These are phyloP conservation scores for Oncorhynchus keta DNA, from an alignment of 2,113 vertebrate genomes.

Conservation along the genomic window DNA sequence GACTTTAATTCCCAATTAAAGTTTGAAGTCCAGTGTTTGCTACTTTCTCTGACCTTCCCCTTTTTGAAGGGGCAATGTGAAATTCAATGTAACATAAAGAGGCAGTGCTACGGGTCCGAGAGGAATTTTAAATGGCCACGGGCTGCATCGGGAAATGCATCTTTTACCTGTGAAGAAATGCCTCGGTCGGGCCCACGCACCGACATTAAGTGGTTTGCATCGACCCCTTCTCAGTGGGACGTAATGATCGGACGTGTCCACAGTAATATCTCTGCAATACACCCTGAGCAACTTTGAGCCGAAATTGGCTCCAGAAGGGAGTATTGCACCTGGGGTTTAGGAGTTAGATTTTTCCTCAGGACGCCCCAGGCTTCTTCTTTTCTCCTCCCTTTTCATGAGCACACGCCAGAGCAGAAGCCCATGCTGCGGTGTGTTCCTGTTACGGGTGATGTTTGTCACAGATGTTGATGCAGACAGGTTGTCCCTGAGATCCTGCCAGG, in stretches of 20 bases:
- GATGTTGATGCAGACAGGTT: slow-evolving; percentile 37
- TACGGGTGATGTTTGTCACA: slow-evolving; percentile 14
- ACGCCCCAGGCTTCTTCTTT: not conserved
- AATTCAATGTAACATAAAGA: slow-evolving; percentile 31
- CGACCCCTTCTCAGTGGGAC: not conserved
- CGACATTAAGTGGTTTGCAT: not conserved
- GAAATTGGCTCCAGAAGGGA: not conserved
- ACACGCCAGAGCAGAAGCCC: not conserved
- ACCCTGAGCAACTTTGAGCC: not conserved
- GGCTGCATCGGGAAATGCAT: slow-evolving; percentile 16
- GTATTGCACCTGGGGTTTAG: not conserved
- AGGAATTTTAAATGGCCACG: slow-evolving; percentile 41
- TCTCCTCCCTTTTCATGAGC: not conserved
- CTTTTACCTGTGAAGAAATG: slow-evolving; percentile 16
- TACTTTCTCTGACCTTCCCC: slow-evolving; percentile 37
- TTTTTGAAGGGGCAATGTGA: slow-evolving; percentile 10
- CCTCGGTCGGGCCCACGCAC: not conserved
- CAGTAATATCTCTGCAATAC: not conserved
- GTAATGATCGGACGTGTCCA: not conserved
- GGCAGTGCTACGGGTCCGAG: slow-evolving; percentile 18
- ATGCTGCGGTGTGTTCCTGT: not conserved
- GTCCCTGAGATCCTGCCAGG: slow-evolving; percentile 21
- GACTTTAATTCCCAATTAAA: too few relatives aligned
- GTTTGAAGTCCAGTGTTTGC: too few relatives aligned
- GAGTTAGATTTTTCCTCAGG: not conserved